A percentile compares a stretch with the other conserved stretches of the same genome.
Conservation (phyloP, 2,888 invertebrate species). For the Endomychus coccineus region DNA sequence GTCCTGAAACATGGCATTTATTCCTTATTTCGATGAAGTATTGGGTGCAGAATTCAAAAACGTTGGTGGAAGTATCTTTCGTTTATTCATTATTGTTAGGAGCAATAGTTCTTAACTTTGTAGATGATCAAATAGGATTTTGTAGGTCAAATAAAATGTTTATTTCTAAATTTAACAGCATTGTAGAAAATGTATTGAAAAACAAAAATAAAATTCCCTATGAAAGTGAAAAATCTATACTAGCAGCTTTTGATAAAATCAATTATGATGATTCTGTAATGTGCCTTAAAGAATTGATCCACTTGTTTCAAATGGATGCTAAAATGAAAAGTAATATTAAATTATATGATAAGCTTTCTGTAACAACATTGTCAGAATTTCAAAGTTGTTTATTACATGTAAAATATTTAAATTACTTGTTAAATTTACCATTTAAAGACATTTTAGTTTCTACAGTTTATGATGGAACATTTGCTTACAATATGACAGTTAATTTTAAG, state of each 20-base stretch:
- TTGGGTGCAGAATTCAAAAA: slow-evolving; percentile 47
- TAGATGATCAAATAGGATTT: slow-evolving; percentile 53
- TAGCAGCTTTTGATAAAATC: slow-evolving; percentile 39
- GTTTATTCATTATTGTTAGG: slow-evolving; percentile 53
- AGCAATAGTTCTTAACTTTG: slow-evolving; percentile 50
- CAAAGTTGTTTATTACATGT: slow-evolving; percentile 56
- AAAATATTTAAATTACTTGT: slow-evolving; percentile 57
- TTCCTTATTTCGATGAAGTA: slow-evolving; percentile 53
- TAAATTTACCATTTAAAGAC: slow-evolving; percentile 52
- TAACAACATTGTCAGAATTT: slow-evolving; percentile 60
- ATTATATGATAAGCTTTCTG: slow-evolving; percentile 49
- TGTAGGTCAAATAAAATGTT: slow-evolving; percentile 45
- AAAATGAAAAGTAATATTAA: slow-evolving; percentile 49
- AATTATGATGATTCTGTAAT: slow-evolving; percentile 52
- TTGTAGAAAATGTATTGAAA: too few species aligned
- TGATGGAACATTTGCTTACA: slow-evolving; percentile 72
- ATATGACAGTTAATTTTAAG: slow-evolving; percentile 57
- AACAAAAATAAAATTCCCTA: slow-evolving; percentile 17
- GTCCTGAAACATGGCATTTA: slow-evolving; percentile 54
- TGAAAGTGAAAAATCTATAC: background rate
- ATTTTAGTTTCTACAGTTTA: slow-evolving; percentile 56
- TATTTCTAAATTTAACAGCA: too few species aligned
- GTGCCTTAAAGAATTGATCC: slow-evolving; percentile 51
- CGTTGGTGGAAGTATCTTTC: slow-evolving; percentile 42
- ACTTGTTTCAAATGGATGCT: slow-evolving; percentile 52